Base-by-base conservation (phyloP, 2,888 invertebrate genomes). In the Stenodera caucasica region DNA sequence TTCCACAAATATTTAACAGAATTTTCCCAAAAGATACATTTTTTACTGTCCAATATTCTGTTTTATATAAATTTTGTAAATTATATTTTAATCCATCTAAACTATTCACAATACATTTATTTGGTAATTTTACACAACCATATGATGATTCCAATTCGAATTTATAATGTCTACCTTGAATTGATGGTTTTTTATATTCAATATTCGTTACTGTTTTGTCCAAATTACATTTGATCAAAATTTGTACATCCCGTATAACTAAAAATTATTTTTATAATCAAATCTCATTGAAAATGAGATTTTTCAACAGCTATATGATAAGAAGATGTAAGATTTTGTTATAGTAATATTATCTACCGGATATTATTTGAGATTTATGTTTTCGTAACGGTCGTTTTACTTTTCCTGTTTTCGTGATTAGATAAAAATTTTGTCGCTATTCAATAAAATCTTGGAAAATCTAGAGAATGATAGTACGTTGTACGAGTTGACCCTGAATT, bases 51-150 rank as follows among this genome's bases (percentile, higher is more conserved):
- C 67, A 69, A 12, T 57, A 21, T 56, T 51, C n/a, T 11, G 9
- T 5, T 18, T 32, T 59, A 53, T 61, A 49, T 21, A 67, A 55
- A 9, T 18, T 32, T 18, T 54, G 54, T 50, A 69, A 61, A 58
- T 67, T 55, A 37, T 68, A 68, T 18, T 60, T 35, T 21, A 63
- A 58, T 54, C 58, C 49, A 33, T 67, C 58, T 14, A 55, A 11
- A 52, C 58, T 53, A 54, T 55, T 51, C 23, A 66, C 51, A 29
- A 26, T 9, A 49, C 67, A 68, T 29, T 60, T 49, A 15, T 55
- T 57, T 6, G 70, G 70, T 53, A 69, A 45, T 61, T 71, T 72
- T 30, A 74, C 56, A 57, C 74, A 74, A 9, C 71, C 74, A 58
- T 57, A 68, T 7, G 66, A 62, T 2, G 74, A 71, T 58, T 71